Conservation (phyloP, 2,888 invertebrate genomes). For the Spatulosminthurus flaviceps region DNA sequence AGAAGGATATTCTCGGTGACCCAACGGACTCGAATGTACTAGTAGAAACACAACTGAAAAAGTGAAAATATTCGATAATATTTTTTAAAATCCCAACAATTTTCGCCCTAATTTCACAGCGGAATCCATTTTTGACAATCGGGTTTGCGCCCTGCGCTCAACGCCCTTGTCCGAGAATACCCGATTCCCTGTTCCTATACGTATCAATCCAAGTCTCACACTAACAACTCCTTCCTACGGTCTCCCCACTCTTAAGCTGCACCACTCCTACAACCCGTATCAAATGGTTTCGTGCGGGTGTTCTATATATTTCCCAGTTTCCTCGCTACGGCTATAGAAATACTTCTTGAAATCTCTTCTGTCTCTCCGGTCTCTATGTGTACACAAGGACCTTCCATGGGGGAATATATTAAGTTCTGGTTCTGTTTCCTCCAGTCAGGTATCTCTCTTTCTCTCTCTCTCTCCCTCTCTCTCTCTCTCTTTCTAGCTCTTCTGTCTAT, state of each 20-base stretch:
- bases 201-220: constrained; percentile 44
- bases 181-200: constrained; percentile 49
- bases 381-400: constrained; percentile 25
- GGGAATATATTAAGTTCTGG: constrained; percentile 27
- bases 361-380: constrained; percentile 28
- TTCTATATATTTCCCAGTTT: constrained; percentile 19
- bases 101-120: constrained; percentile 63
- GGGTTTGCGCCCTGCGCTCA: constrained; percentile 57
- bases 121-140: constrained; percentile 64
- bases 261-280: constrained; percentile 45
- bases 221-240: constrained; percentile 34
- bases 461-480: no score
- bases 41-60: constrained; percentile 44
- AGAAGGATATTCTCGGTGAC: constrained; percentile 27
- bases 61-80: constrained; percentile 44
- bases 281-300: constrained; percentile 34
- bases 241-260: constrained; percentile 46
- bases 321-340: constrained; percentile 26
- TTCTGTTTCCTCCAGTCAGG: constrained; percentile 34
- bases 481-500: constrained; percentile 27
- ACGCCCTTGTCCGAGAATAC: constrained; percentile 53
- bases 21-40: constrained; percentile 25
- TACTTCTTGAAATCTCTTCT: constrained; percentile 28
- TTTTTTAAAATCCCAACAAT: constrained; percentile 49
- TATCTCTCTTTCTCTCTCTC: constrained; percentile 34